phyloP scores from a whole-genome alignment of 2,888 invertebrate species.

The Leuctra nigra region DNA sequence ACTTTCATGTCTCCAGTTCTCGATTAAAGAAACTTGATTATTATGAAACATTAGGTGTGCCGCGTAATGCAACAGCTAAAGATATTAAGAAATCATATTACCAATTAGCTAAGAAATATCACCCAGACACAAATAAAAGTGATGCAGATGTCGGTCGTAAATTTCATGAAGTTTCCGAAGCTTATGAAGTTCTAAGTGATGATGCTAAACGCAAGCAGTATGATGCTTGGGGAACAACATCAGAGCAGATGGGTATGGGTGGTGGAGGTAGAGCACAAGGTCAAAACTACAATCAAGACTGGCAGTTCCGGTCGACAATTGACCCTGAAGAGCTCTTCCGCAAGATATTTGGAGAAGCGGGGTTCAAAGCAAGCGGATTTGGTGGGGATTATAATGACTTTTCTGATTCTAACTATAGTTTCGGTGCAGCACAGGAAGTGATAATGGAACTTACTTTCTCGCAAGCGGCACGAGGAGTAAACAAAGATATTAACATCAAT shows the following conservation, averaged over 20 bases:
- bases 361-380: constrained; percentile 47
- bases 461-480: constrained; percentile 92
- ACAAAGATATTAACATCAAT: constrained; percentile 88
- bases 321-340: constrained; percentile 96
- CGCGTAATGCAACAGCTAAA: constrained; percentile 77
- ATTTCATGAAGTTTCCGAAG: constrained; percentile 98
- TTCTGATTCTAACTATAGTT: constrained; percentile 83
- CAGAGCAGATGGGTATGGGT: constrained; percentile 77
- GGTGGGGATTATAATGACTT: constrained; percentile 61
- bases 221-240: constrained; percentile 87
- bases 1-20: not conserved
- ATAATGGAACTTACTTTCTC: constrained; percentile 83
- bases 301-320: constrained; percentile 81
- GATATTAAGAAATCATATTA: constrained; percentile 97
- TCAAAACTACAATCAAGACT: constrained; percentile 47
- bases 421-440: constrained; percentile 87
- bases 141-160: constrained; percentile 86
- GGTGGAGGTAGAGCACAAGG: constrained; percentile 44
- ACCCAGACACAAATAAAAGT: constrained; percentile 95
- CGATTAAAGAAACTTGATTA: constrained; percentile 63
- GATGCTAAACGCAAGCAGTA: constrained; percentile 86
- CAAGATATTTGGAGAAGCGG: constrained; percentile 88
- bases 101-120: constrained; percentile 93
- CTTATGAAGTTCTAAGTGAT: constrained; percentile 94
- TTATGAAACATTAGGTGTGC: constrained; percentile 89